Evolutionary conservation across 2,888 invertebrate species (phyloP), one percentile per base, ranked within the genome.

Genomic region (Habroteleia sp.): DNA sequence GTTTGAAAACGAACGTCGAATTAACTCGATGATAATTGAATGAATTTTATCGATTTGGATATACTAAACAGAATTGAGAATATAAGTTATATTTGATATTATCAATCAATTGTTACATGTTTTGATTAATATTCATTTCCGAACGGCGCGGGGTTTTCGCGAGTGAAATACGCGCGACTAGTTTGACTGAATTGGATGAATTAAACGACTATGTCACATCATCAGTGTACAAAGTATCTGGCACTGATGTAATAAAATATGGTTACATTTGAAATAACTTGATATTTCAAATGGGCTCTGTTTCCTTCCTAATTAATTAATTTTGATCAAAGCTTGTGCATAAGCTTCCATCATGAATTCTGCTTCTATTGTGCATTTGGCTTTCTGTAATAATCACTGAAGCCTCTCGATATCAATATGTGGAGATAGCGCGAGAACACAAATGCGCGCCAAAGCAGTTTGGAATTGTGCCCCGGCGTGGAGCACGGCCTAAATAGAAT

Each of bases 321-420:
- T 69, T 68, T 63, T 39, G 69, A 74, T 74, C 69, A 69, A 74
- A 69, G 74, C 65, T 52, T 52, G 46, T 13, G 44, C 68, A 69
- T 69, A 63, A 74, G 74, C 74, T 65, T 62, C 60, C 54, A 69
- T 69, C 69, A 52, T 65, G 69, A 69, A 74, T 74, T 65, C 62
- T 46, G 74, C 52, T 74, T 69, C 74, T 65, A 74, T 74, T 74
- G 74, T 74, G 58, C 71, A 71, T 76, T 77, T 74, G 50, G 77
- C 72, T 78, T 72, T 73, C 62, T 73, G 75, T 68, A 72, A 71
- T 66, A 76, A 76, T 76, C 76, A 69, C 48, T 62, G 65, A 60
- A 71, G 62, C 77, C 74, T 74, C 73, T 74, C 71, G 66, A 74
- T 74, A 73, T 77, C 77, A 71, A 71, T 75, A 69, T 65, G 66